Percentiles rank a stretch among this genome's conserved stretches.
These are phyloP conservation scores for Pithys albifrons DNA, from an alignment of 2,113 vertebrate species.

Conservation along the genomic window DNA sequence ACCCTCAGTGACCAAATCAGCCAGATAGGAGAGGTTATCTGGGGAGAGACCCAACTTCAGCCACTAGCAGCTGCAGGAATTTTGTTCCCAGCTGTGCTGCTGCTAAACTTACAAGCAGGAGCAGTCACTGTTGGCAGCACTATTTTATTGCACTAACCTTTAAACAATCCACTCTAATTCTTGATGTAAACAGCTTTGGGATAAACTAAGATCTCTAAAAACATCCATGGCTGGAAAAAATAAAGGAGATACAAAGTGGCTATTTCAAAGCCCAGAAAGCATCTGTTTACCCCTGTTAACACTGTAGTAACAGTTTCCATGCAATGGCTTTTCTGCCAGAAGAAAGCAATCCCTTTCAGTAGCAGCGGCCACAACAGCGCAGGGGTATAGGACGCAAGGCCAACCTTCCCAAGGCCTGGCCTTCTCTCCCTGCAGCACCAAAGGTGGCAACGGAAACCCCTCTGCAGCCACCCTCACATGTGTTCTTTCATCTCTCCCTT, in stretches of 20 bases:
- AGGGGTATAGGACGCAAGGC: rapidly evolving
- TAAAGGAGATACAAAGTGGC: neutral
- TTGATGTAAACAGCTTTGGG: neutral
- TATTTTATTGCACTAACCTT: neutral
- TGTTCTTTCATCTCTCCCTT: too few species aligned
- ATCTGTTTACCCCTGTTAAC: neutral
- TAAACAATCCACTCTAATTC: neutral
- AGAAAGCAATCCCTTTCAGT: neutral
- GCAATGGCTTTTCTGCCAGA: neutral
- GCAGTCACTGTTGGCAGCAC: neutral
- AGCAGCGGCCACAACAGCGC: neutral
- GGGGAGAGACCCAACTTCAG: neutral
- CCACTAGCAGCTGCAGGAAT: neutral
- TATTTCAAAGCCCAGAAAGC: neutral
- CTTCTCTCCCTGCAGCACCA: neutral
- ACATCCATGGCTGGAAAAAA: neutral
- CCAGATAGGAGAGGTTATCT: neutral
- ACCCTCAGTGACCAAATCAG: neutral
- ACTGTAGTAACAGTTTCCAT: neutral
- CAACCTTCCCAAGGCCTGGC: neutral
- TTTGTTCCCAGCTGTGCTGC: neutral
- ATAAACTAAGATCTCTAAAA: neutral
- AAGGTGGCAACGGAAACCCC: neutral
- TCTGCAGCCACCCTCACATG: neutral
- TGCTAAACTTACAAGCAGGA: neutral